A percentile compares a stretch with the other conserved stretches of the same genome.
Conservation (phyloP, 2,888 invertebrate species). For the Ptychoptera contaminata region DNA sequence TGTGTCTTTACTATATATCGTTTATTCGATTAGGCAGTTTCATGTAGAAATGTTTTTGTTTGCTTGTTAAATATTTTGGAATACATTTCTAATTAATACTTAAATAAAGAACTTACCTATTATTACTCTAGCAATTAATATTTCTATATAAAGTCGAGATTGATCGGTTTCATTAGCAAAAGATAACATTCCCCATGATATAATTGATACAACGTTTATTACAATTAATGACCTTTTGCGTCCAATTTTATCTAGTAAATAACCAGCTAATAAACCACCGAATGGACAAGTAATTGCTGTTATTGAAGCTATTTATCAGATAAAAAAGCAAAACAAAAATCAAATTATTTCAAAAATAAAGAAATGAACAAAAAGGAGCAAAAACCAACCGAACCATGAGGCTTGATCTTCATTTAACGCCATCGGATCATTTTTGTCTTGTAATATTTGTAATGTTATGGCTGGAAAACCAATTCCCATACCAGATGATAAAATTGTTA, state of each 20-base stretch:
- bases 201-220: conserved; percentile 21
- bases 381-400: conserved; percentile 18
- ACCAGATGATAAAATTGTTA: conserved; percentile 24
- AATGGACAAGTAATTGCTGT: conserved; percentile 25
- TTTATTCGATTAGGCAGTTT: too few species aligned
- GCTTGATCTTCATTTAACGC: conserved; percentile 3
- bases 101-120: conserved; percentile 18
- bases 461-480: conserved; percentile 27
- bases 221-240: conserved; percentile 23
- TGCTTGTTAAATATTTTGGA: too few species aligned
- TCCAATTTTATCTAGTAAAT: conserved; percentile 25
- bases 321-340: background rate
- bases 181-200: conserved; percentile 24
- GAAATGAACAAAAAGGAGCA: conserved; percentile 15
- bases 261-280: conserved; percentile 24
- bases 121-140: conserved; percentile 23
- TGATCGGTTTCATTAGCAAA: conserved; percentile 17
- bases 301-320: conserved; percentile 19
- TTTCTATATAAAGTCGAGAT: conserved; percentile 18
- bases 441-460: conserved; percentile 19
- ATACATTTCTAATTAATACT: background rate
- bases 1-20: too few species aligned
- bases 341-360: background rate
- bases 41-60: too few species aligned
- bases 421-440: conserved; percentile 3